Percentiles rank a stretch among this genome's conserved stretches.
Conservation (phyloP, 2,888 invertebrate genomes). For the Morpho deidamia region DNA sequence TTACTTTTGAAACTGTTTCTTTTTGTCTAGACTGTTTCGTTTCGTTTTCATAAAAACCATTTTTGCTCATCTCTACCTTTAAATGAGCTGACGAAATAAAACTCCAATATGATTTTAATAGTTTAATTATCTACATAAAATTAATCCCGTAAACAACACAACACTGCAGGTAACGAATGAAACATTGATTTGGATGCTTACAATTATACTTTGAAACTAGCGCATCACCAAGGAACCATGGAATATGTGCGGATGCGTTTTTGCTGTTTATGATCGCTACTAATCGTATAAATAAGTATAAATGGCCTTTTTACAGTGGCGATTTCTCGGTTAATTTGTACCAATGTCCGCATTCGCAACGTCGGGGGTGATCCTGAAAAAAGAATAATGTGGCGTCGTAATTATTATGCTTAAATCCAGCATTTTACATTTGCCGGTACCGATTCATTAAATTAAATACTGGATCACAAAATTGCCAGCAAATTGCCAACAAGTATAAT, state of each 20-base stretch:
- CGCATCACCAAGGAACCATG: slow-evolving; percentile 21
- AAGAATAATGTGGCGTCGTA: not conserved
- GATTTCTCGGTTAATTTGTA: slow-evolving; percentile 92
- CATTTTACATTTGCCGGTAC: too few relatives aligned
- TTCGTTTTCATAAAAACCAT: too few relatives aligned
- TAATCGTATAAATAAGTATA: slow-evolving; percentile 48
- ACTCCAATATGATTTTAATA: slow-evolving; percentile 16
- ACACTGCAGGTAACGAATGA: slow-evolving; percentile 41
- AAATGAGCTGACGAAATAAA: slow-evolving; percentile 10
- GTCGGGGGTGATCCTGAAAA: slow-evolving; percentile 87
- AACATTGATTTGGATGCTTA: slow-evolving; percentile 60
- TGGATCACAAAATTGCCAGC: too few relatives aligned
- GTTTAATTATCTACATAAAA: slow-evolving; percentile 35
- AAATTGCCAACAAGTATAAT: too few relatives aligned
- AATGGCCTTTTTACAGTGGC: slow-evolving; percentile 78
- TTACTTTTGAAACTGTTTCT: too few relatives aligned
- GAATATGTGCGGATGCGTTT: slow-evolving; percentile 48
- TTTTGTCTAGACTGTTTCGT: too few relatives aligned
- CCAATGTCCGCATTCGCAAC: slow-evolving; percentile 98
- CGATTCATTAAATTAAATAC: too few relatives aligned
- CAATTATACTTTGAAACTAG: slow-evolving; percentile 59
- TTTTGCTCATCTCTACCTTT: too few relatives aligned
- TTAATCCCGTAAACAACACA: slow-evolving; percentile 30
- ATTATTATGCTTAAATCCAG: too few relatives aligned
- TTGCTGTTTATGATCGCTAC: slow-evolving; percentile 57